Base-by-base conservation (phyloP, 2,888 invertebrate species). In the Rotaria socialis region DNA sequence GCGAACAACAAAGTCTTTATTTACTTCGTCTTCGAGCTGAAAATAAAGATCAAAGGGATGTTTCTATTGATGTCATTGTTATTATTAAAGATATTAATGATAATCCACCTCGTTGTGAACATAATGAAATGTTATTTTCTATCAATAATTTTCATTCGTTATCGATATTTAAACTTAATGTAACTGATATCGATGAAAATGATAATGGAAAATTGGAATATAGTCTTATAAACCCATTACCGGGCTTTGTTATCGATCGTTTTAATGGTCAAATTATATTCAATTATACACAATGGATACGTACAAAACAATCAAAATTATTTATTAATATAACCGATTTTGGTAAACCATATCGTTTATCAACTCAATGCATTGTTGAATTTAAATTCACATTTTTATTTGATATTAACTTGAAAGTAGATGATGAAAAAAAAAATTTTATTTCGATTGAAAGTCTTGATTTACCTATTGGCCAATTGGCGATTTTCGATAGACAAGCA, bases 1-100 rank as follows among this genome's bases (percentile, higher is more conserved):
- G 75, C 24, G 75, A 80, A 80, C 22, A 80, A 80, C 75, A 80
- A 47, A 24, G 10, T 47, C 41, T 80, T n/a, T 80, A 80, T 80
- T 24, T 80, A 47, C 8, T 80, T 1, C 75, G 75, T 43, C 47
- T 80, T 22, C 3, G 43, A 24, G 75, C 75, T 22, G 5, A 80
- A 47, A 80, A 11, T 47, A 10, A 47, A 43, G 8, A 67, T 67
- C 22, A 80, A 24, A 41, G 47, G 47, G 67, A 67, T 27, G 8
- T 80, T 24, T 80, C 75, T 11, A 43, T 47, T 80, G 75, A 80
- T 80, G 47, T 80, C 47, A 80, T 80, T 24, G 11, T 80, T 22
- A 22, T 80, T 24, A 80, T 80, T 14, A 80, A 22, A 47, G 75
- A 80, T 80, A 2, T 47, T 22, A 80, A 80, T 47, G 75, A 80